Evolutionary conservation across 1,140 invertebrate genomes (phyloP).

Genomic region (Cydia splendana): DNA sequence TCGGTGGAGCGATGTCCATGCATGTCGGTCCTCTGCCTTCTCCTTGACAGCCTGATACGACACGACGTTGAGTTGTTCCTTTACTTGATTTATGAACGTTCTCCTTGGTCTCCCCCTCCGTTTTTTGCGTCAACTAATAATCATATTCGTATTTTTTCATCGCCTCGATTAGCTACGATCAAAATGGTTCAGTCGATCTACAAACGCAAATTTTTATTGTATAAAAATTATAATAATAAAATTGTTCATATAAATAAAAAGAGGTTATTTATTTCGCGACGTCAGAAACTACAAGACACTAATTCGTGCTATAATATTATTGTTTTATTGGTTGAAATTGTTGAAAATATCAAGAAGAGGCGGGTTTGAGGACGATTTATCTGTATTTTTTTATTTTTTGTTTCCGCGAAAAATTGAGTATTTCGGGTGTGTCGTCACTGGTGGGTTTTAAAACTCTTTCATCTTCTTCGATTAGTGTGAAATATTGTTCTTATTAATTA

Average conservation of each 20-base stretch:
- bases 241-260: conserved; percentile 68
- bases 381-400: conserved; percentile 63
- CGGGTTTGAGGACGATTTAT: conserved; percentile 63
- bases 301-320: conserved; percentile 65
- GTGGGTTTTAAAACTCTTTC: neutral
- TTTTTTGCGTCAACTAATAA: no score
- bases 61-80: no score
- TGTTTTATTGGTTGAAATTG: conserved; percentile 69
- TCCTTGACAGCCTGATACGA: no score
- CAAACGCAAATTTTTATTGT: conserved; percentile 58
- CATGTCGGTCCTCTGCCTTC: no score
- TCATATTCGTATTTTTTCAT: neutral
- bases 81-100: no score
- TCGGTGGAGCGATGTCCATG: no score
- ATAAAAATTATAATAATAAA: conserved; percentile 54
- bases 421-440: conserved; percentile 48
- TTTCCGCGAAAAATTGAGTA: conserved; percentile 60
- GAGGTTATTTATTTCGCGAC: conserved; percentile 53
- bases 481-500: conserved; percentile 29
- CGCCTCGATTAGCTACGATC: conserved; percentile 6
- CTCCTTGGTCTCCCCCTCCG: no score
- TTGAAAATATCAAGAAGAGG: conserved; percentile 64
- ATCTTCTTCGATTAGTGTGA: conserved; percentile 25
- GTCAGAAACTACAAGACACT: conserved; percentile 51
- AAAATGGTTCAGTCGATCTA: conserved; percentile 45